Evolutionary conservation across 1,140 invertebrate genomes (phyloP), one percentile per base, ranked within the genome.

Genomic region (Cherax quadricarinatus): DNA sequence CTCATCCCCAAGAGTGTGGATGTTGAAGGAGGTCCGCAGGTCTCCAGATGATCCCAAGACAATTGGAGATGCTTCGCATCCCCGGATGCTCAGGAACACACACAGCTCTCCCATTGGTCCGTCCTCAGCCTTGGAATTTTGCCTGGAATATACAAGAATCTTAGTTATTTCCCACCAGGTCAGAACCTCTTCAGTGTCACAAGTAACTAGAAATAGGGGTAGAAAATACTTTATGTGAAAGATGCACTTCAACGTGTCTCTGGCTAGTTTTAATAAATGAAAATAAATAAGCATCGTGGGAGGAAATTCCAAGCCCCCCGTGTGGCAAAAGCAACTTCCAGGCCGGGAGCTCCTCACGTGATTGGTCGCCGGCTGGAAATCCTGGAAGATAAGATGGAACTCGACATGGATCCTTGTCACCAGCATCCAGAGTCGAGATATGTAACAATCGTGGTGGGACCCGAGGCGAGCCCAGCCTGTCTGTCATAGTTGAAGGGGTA

Each of bases 321-420:
- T 91, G 89, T 91, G 89, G 89, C 89, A 91, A 91, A 86, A 91
- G 89, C 89, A 80, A 62, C 89, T 86, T 91, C 89, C 89, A 91
- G 89, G 48, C 83, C 84, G 51, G 89, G 53, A 80, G 80, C 57
- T 70, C 89, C 73, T 91, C 89, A 91, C 89, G 89, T 91, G 89
- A 91, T 91, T 91, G 89, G 89, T 91, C 89, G 89, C 89, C 89
- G 89, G 49, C 89, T 91, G 89, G 89, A 91, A 91, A 86, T 91
- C 89, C 89, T 91, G 82, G 78, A 73, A 91, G 89, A 91, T 91
- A 91, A 91, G 89, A 91, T 91, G 89, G 89, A 91, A 80, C 89
- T 84, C 78, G 62, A 86, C 89, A 91, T 91, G 89, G 89, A 91
- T 91, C 89, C 89, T 91, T 91, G 89, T 91, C 89, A 91, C 83